Evolutionary conservation across 1,140 invertebrate species (phyloP), one percentile per base, ranked within the genome.

Genomic region (Zaprionus vittiger): DNA sequence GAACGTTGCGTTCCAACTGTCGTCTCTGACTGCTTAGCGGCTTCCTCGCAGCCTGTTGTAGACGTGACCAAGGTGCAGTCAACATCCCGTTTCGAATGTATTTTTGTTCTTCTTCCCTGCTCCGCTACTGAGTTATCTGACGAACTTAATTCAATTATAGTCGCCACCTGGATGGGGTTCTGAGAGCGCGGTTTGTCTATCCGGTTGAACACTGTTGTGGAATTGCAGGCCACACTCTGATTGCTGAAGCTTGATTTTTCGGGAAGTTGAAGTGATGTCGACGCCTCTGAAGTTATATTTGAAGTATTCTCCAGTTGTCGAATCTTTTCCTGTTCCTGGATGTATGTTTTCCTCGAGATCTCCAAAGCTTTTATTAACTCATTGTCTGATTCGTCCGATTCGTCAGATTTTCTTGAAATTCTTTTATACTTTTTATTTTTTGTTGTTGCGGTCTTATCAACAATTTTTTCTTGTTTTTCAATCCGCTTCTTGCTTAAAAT

Each of bases 1-100:
- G 64, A 24, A 3, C 44, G 55, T 31, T 74, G 14, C 1, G 12
- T 60, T 17, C 7, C 41, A 47, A 47, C 15, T 9, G n/a, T 47
- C 47, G 15, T 31, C 26, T 17, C 15, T 15, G 62, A 5, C 11
- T 34, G 31, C 17, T 22, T 9, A 11, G 38, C 2, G 34, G 14
- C 20, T 22, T 37, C 20, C 11, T 83, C 85, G 38, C 72, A 70
- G 11, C 60, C 26, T 3, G 86, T 90, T 4, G 90, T 91, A 0
- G 90, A 91, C 14, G 90, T 86, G 14, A 91, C 90, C 12, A 86
- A 64, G 1, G 90, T 82, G 47, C 90, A 91, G 44, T 91, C 90
- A 5, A 44, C 69, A 41, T 91, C 90, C 17, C 61, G 55, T 11
- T 57, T 61, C 6, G 11, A 5, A 20, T 22, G 17, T 14, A 12